Evolutionary conservation across 2,113 vertebrate species (phyloP), one percentile per base, ranked within the genome.

Genomic region (Conger conger): DNA sequence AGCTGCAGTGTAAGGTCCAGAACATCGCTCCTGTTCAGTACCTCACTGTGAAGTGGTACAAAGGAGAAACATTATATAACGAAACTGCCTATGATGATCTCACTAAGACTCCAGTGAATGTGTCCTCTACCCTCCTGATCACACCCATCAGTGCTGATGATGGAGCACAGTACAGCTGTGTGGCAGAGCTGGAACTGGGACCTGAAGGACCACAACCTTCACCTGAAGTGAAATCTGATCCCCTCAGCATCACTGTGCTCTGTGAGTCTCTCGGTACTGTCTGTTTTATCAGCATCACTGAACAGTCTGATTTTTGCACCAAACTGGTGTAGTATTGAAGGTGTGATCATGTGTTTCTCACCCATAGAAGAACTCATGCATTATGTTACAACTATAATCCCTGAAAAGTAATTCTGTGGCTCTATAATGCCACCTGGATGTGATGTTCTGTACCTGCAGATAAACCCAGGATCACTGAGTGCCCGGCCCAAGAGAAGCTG

Each of bases 1-100:
- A 92, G 82, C 87, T 97, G 82, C 86, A 85, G 79, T 97, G 97
- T 30, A 94, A 95, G 83, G 94, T 96, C 68, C 85, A 84, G 1
- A 93, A 92, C 0, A 93, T 94, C 0, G 94, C 89, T 0, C 96
- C 96, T 0, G 92, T 93, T 45, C 83, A 87, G 82, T 90, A 92
- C 84, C 95, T 97, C 84, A 90, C 80, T 0, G 88, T 95, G 86
- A 92, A 87, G 85, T 94, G 96, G 91, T 92, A 94, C 86, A 89
- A 76, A 79, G 94, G 92, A 0, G 54, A 91, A 53, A 91, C 86
- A 0, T 91, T 92, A 30, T 63, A 88, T 63, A 88, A 91, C 8
- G 88, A 91, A 27, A 89, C 91, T 6, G 95, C 96, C 1, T 79
- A 93, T 23, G 90, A 89, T 82, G 86, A 86, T 0, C 91, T 88